These are phyloP conservation scores for Dryobota labecula DNA, from an alignment of 2,888 invertebrate genomes.

Conservation along the genomic window DNA sequence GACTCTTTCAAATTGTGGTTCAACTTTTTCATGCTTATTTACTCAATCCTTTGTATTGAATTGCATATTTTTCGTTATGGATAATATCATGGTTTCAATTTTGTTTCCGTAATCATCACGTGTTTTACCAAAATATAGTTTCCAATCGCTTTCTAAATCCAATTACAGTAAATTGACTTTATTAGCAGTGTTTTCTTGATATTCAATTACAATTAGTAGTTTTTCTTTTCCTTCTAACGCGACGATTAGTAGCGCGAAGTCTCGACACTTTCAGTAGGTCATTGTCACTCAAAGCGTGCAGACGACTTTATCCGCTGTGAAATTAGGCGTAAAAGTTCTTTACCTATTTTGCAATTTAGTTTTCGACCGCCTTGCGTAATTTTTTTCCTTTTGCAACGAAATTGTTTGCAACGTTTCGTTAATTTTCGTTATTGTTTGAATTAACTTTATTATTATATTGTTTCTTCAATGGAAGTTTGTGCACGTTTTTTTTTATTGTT, in stretches of 20 bases:
- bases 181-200: slow-evolving; percentile 7
- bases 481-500: slow-evolving; percentile 39
- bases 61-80: neutral
- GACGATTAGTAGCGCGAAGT: slow-evolving; percentile 65
- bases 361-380: slow-evolving; percentile 81
- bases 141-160: slow-evolving; percentile 7
- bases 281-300: slow-evolving; percentile 84
- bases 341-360: slow-evolving; percentile 82
- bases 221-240: slow-evolving; percentile 47
- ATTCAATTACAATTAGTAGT: slow-evolving; percentile 32
- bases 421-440: slow-evolving; percentile 37
- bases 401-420: slow-evolving; percentile 34
- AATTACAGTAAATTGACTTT: neutral
- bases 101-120: slow-evolving; percentile 11
- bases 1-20: neutral
- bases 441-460: slow-evolving; percentile 31
- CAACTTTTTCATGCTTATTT: neutral
- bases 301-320: slow-evolving; percentile 82
- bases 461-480: slow-evolving; percentile 31
- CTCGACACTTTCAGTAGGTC: slow-evolving; percentile 81
- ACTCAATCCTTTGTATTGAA: neutral
- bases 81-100: neutral
- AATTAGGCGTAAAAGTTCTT: slow-evolving; percentile 85
- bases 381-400: slow-evolving; percentile 73
- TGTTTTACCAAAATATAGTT: neutral